phyloP scores from a whole-genome alignment of 2,113 vertebrate species.

The Indicator maculatus region DNA sequence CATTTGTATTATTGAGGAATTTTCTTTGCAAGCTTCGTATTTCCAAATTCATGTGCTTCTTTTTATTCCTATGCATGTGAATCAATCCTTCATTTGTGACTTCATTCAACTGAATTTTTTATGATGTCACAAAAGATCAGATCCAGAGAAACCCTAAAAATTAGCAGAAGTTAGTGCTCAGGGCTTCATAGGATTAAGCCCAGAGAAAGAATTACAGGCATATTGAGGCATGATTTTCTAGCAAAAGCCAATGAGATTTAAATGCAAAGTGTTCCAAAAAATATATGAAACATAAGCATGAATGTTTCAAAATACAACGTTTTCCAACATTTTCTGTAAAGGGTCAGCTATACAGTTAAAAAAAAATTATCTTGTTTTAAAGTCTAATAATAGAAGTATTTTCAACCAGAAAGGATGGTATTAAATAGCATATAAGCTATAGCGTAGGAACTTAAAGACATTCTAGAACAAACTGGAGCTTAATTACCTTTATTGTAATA shows the following conservation, averaged over 20 bases:
- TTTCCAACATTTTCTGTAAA: constrained; percentile 49
- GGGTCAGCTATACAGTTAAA: background rate
- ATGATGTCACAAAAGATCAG: constrained; percentile 7
- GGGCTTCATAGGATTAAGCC: background rate
- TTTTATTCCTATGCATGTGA: background rate
- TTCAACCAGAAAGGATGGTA: background rate
- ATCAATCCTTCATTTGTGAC: background rate
- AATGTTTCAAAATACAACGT: constrained; percentile 47
- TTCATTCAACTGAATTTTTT: background rate
- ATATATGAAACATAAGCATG: constrained; percentile 31
- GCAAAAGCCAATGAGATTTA: constrained; percentile 13
- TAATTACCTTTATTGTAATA: background rate
- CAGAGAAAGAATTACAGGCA: background rate
- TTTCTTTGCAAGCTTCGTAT: background rate
- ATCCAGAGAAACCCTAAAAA: background rate
- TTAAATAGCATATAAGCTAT: background rate
- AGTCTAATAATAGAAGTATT: constrained; percentile 24
- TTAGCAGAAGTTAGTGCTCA: background rate
- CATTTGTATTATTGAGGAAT: background rate
- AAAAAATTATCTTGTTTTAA: background rate
- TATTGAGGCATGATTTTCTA: constrained; percentile 13
- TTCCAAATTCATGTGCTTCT: background rate
- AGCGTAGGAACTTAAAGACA: background rate
- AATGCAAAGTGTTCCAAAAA: constrained; percentile 10
- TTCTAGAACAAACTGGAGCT: background rate